Conservation (phyloP, 2,113 vertebrate species). For the Semicossyphus pulcher region DNA sequence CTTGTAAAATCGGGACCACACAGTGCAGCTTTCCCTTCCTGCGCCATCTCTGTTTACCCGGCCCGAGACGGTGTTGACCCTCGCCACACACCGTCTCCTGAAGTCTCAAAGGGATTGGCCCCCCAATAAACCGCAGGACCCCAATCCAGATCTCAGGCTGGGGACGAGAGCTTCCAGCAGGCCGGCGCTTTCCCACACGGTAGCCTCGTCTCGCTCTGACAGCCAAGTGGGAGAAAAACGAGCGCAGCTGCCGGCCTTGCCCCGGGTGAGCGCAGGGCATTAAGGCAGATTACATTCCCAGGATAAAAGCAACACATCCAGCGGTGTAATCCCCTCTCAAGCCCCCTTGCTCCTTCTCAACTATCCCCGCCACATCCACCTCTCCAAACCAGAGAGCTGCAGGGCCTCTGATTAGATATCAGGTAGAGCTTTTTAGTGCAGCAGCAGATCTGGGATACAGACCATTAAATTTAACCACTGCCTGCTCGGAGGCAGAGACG, state of each 20-base stretch:
- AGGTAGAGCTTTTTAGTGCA: conserved; percentile 70
- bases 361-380: conserved; percentile 44
- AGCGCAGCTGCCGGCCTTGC: conserved; percentile 79
- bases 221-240: conserved; percentile 65
- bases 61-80: conserved; percentile 68
- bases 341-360: conserved; percentile 54
- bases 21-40: conserved; percentile 48
- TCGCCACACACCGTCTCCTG: conserved; percentile 47
- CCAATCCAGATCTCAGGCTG: conserved; percentile 43
- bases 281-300: conserved; percentile 80
- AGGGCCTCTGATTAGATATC: conserved; percentile 71
- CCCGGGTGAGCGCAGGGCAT: conserved; percentile 74
- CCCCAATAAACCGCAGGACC: conserved; percentile 69
- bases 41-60: conserved; percentile 65
- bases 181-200: conserved; percentile 76
- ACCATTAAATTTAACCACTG: conserved; percentile 82
- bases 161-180: conserved; percentile 56
- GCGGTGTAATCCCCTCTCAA: conserved; percentile 70
- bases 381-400: conserved; percentile 17
- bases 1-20: conserved; percentile 72
- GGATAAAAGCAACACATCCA: conserved; percentile 79
- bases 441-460: conserved; percentile 70
- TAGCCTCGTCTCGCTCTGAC: conserved; percentile 54
- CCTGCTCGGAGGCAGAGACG: conserved; percentile 71
- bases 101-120: conserved; percentile 60